Evolutionary conservation across 2,888 invertebrate species (phyloP).

Genomic region (Prosapia bicincta): DNA sequence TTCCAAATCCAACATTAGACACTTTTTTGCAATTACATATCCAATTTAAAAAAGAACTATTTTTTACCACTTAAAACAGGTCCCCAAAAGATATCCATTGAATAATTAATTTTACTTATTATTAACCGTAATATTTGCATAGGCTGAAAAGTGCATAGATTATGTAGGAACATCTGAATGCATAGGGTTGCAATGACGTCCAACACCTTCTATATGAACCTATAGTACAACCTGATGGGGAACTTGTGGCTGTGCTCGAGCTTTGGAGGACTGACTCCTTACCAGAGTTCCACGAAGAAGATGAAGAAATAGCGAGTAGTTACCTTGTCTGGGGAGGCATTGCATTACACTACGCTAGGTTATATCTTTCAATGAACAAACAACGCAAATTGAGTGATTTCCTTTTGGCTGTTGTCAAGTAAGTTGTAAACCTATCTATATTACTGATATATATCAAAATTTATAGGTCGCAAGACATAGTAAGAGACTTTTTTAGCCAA

Average conservation of each 20-base stretch:
- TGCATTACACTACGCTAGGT: constrained; percentile 63
- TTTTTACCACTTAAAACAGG: too few species aligned
- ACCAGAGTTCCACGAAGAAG: constrained; percentile 59
- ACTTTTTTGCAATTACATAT: too few species aligned
- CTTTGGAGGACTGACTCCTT: constrained; percentile 56
- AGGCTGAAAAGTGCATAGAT: not conserved
- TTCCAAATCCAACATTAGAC: too few species aligned
- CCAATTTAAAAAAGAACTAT: too few species aligned
- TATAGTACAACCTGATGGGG: constrained; percentile 59
- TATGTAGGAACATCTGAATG: not conserved
- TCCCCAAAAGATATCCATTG: too few species aligned
- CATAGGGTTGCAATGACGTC: constrained; percentile 30
- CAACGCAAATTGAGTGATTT: constrained; percentile 73
- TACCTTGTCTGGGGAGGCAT: constrained; percentile 68
- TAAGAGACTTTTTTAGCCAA: too few species aligned
- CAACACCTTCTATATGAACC: constrained; percentile 57
- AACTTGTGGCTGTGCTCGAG: constrained; percentile 64
- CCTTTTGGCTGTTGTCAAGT: constrained; percentile 76
- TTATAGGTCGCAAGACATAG: too few species aligned
- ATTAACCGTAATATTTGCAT: not conserved
- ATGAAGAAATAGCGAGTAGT: constrained; percentile 64
- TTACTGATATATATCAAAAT: too few species aligned
- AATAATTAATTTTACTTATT: too few species aligned
- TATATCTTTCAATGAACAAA: constrained; percentile 65
- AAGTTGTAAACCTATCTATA: too few species aligned